A percentile compares a stretch with the other conserved stretches of the same genome.
phyloP scores from a whole-genome alignment of 2,888 invertebrate genomes.

The Atherix ibis region DNA sequence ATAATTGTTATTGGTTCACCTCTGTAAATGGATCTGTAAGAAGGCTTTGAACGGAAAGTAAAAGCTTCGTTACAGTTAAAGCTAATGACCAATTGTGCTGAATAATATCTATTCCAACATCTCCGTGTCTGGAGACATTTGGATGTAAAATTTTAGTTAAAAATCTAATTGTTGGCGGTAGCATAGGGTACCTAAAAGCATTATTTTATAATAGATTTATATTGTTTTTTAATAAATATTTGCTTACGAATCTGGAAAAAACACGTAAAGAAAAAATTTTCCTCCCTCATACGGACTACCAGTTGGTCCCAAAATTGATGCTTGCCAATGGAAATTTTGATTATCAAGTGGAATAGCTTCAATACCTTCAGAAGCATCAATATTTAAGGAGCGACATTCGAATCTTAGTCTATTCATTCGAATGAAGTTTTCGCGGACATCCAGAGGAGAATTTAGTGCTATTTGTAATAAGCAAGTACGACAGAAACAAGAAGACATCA shows the following conservation, averaged over 20 bases:
- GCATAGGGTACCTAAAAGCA: constrained; percentile 63
- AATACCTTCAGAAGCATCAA: constrained; percentile 31
- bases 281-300: constrained; percentile 93
- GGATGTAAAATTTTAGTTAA: constrained; percentile 88
- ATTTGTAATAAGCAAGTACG: constrained; percentile 75
- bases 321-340: constrained; percentile 67
- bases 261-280: constrained; percentile 76
- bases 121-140: constrained; percentile 87
- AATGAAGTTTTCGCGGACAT: constrained; percentile 64
- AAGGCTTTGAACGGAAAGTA: constrained; percentile 74
- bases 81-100: constrained; percentile 95
- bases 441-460: constrained; percentile 51
- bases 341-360: constrained; percentile 31
- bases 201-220: constrained; percentile 3
- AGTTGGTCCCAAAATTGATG: constrained; percentile 77
- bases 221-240: not conserved
- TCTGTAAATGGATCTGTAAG: constrained; percentile 81
- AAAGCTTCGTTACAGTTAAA: constrained; percentile 74
- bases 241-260: constrained; percentile 63
- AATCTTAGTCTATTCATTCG: constrained; percentile 61
- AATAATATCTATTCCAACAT: constrained; percentile 89
- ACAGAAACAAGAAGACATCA: constrained; percentile 70
- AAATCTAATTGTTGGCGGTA: constrained; percentile 81
- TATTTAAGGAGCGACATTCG: constrained; percentile 41
- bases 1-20: constrained; percentile 27